phyloP scores from a whole-genome alignment of 2,113 vertebrate species.

The Esox niger region DNA sequence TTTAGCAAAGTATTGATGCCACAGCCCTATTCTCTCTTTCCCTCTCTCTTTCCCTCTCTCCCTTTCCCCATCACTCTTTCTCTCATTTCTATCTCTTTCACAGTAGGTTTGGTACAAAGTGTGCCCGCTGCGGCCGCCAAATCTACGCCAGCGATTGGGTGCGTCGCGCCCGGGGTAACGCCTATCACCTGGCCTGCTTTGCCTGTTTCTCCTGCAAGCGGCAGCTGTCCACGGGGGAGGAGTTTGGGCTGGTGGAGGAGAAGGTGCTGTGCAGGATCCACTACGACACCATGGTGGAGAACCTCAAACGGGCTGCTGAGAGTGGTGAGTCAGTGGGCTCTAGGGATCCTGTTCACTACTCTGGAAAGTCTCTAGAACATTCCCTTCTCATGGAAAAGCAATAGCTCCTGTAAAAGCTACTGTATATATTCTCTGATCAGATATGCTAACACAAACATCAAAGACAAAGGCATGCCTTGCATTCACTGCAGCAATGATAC shows the following conservation, averaged over 20 bases:
- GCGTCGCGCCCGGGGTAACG: conserved; percentile 88
- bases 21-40: not conserved
- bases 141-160: conserved; percentile 99
- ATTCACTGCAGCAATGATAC: too few relatives aligned
- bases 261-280: conserved; percentile 97
- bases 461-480: too few relatives aligned
- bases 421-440: too few relatives aligned
- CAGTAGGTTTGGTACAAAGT: conserved; percentile 99
- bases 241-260: conserved; percentile 96
- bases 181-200: conserved; percentile 96
- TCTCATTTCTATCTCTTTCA: conserved; percentile 47
- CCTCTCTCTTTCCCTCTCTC: not conserved
- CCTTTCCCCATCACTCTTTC: not conserved
- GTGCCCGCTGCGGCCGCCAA: conserved; percentile 92
- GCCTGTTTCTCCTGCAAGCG: conserved; percentile 97
- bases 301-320: conserved; percentile 92
- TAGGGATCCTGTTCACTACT: too few relatives aligned
- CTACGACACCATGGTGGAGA: conserved; percentile 98
- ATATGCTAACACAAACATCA: too few relatives aligned
- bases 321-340: conserved; percentile 79
- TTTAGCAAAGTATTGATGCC: not conserved
- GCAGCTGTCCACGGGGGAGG: conserved; percentile 95
- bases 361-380: too few relatives aligned
- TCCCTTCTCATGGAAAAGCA: too few relatives aligned
- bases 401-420: too few relatives aligned